Conservation (phyloP, 2,113 vertebrate genomes). For the Chaetorhynchus papuensis region DNA sequence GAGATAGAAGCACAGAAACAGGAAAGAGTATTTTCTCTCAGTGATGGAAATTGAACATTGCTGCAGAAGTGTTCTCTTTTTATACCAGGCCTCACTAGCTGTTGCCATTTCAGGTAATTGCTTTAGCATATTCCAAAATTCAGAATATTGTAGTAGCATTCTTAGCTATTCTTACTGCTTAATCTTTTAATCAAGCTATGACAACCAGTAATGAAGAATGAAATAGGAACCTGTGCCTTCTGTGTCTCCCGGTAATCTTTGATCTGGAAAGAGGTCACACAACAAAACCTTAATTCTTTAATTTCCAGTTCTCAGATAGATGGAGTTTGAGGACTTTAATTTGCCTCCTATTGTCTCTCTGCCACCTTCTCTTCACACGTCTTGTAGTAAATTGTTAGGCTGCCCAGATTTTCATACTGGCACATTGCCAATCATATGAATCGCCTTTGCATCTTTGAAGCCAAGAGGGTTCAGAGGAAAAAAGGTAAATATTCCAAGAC, state of each 20-base stretch:
- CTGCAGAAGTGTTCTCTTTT: background rate
- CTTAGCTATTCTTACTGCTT: background rate
- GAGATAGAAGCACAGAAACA: background rate
- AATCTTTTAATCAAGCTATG: background rate
- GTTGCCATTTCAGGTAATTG: background rate
- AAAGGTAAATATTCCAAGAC: conserved; percentile 13
- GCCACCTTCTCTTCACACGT: background rate
- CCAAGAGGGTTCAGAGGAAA: background rate
- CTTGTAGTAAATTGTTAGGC: conserved; percentile 10
- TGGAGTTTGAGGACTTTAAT: conserved; percentile 17
- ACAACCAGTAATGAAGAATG: background rate
- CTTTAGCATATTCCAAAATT: background rate
- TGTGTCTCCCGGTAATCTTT: background rate
- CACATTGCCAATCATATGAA: background rate
- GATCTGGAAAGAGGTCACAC: background rate
- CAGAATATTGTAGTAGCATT: background rate
- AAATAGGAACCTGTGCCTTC: background rate
- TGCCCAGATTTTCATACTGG: background rate
- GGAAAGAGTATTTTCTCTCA: background rate
- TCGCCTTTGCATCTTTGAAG: background rate
- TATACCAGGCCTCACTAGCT: background rate
- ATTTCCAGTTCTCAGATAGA: background rate
- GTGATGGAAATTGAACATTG: background rate
- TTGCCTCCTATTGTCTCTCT: conserved; percentile 17
- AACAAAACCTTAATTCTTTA: background rate